Evolutionary conservation across 92 coral and sea anemone genomes (phyloP).

Genomic region (Zoanthus gigantus): DNA sequence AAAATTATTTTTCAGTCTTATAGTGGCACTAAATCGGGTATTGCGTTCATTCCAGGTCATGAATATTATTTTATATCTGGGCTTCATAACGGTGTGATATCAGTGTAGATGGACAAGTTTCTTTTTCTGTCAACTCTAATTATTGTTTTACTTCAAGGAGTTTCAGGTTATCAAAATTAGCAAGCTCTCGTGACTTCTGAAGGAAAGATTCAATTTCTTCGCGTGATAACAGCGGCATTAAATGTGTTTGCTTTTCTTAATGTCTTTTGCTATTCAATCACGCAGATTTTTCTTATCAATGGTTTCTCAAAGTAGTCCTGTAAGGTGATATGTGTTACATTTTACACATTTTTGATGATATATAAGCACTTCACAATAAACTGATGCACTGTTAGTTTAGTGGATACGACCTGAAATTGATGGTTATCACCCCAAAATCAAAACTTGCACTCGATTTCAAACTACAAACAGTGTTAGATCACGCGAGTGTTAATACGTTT

Average conservation of each 20-base stretch:
- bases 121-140: constrained; percentile 2
- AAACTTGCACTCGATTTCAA: not conserved
- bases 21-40: no score
- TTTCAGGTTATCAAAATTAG: constrained; percentile 4
- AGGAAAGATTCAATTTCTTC: not conserved
- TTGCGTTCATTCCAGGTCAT: no score
- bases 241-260: constrained; percentile 22
- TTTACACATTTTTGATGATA: not conserved
- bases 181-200: constrained; percentile 38
- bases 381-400: not conserved
- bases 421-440: not conserved
- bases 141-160: constrained; percentile 2
- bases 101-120: not conserved
- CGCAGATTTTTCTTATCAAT: constrained; percentile 20
- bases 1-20: no score
- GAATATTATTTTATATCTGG: no score
- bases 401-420: not conserved
- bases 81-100: not conserved
- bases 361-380: not conserved
- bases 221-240: constrained; percentile 24
- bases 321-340: constrained; percentile 26
- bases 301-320: not conserved
- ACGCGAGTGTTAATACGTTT: not conserved
- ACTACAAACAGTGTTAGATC: not conserved
- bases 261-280: constrained; percentile 7